These are phyloP conservation scores for Xerus inauris DNA, from an alignment of 2,113 vertebrate species.

Conservation along the genomic window DNA sequence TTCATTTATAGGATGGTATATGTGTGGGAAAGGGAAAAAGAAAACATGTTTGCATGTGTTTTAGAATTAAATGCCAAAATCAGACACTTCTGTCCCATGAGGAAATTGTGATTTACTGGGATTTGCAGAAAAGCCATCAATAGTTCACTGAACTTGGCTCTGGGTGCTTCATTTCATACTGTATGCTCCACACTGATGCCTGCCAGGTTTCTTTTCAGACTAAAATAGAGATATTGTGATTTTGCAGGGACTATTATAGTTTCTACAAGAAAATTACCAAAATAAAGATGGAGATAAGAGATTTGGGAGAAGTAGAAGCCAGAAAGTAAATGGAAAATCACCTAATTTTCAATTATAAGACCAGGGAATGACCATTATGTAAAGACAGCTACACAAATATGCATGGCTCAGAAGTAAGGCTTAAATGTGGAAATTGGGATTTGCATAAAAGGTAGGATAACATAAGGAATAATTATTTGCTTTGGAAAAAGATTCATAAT, in stretches of 20 bases:
- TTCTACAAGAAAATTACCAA: conserved; percentile 39
- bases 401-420: background rate
- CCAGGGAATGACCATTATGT: conserved; percentile 28
- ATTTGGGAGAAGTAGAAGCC: background rate
- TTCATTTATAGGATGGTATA: background rate
- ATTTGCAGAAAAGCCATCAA: conserved; percentile 13
- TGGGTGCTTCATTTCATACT: background rate
- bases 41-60: background rate
- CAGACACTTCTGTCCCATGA: conserved; percentile 16
- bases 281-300: conserved; percentile 30
- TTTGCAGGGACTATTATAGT: background rate
- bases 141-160: background rate
- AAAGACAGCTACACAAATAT: conserved; percentile 46
- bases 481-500: background rate
- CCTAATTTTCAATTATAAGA: conserved; percentile 52
- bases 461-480: conserved; percentile 25
- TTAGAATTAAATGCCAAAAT: conserved; percentile 47
- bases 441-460: conserved; percentile 27
- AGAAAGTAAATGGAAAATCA: conserved; percentile 66
- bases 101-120: background rate
- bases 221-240: background rate
- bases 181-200: background rate
- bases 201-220: background rate
- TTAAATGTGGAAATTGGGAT: conserved; percentile 53
- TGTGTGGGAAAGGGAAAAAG: background rate